Percentiles rank a stretch among this genome's conserved stretches.
phyloP scores from a whole-genome alignment of 1,140 invertebrate genomes.

The Contarinia nasturtii region DNA sequence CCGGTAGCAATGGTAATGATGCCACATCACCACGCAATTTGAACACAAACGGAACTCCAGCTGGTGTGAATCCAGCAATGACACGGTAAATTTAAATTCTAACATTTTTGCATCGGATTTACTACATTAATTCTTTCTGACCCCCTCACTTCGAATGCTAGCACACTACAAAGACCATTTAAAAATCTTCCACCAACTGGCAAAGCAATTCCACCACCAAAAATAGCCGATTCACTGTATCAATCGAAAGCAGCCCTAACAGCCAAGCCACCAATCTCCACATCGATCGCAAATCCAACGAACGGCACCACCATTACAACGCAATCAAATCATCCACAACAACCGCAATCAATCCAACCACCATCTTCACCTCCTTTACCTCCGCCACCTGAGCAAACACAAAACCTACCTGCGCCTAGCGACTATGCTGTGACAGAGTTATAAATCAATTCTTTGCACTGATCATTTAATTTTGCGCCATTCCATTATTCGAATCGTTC shows the following conservation, averaged over 20 bases:
- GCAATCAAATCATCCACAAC: background rate
- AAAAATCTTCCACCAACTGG: conserved; percentile 23
- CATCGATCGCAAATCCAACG: background rate
- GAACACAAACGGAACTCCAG: background rate
- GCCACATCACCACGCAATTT: background rate
- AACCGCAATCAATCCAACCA: background rate
- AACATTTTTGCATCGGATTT: background rate
- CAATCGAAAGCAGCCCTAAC: background rate
- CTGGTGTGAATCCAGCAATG: background rate
- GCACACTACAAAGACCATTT: conserved; percentile 20
- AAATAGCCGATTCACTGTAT: conserved; percentile 13
- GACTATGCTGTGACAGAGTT: conserved; percentile 23
- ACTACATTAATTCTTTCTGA: too few species aligned
- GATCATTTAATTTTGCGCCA: too few species aligned
- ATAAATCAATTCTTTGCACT: conserved; percentile 8
- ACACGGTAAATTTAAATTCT: background rate
- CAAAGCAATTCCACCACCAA: conserved; percentile 23
- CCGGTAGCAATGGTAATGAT: conserved; percentile 6
- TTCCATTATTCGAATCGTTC: too few species aligned
- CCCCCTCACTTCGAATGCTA: conserved; percentile 6
- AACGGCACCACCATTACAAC: conserved; percentile 1
- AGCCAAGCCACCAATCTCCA: background rate
- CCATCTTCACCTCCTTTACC: conserved; percentile 16
- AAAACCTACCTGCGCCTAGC: too few species aligned
- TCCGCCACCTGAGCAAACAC: conserved; percentile 10